These are phyloP conservation scores for Charaxes varanes DNA, from an alignment of 1,140 invertebrate species.

Conservation along the genomic window DNA sequence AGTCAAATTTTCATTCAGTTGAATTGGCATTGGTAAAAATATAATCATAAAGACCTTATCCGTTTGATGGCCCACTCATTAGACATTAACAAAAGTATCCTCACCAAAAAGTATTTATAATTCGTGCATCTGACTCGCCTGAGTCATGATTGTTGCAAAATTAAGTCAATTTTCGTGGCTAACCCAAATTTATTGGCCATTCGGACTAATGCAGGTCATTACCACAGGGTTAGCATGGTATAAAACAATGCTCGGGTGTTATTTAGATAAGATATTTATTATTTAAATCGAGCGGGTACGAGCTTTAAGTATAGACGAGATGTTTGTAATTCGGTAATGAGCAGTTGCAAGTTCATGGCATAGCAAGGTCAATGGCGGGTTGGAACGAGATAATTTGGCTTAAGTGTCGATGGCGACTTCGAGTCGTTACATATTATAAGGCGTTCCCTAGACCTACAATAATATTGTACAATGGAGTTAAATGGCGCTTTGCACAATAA, in stretches of 20 bases:
- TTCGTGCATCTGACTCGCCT: constrained; percentile 48
- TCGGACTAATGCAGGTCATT: constrained; percentile 60
- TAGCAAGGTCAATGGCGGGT: constrained; percentile 49
- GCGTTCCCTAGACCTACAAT: too few relatives aligned
- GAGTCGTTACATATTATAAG: too few relatives aligned
- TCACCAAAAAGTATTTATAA: constrained; percentile 45
- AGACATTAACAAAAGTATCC: too few relatives aligned
- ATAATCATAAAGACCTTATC: too few relatives aligned
- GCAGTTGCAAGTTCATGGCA: constrained; percentile 47
- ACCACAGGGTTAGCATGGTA: constrained; percentile 32
- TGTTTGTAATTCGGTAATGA: constrained; percentile 68
- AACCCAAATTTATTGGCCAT: constrained; percentile 68
- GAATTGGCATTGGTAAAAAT: too few relatives aligned
- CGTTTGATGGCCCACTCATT: too few relatives aligned
- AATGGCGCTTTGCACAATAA: too few relatives aligned
- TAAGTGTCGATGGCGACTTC: constrained; percentile 25
- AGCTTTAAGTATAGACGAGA: constrained; percentile 61
- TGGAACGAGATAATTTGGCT: constrained; percentile 47
- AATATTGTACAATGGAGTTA: too few relatives aligned
- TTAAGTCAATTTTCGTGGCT: constrained; percentile 59
- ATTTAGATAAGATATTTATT: constrained; percentile 71
- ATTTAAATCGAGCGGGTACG: constrained; percentile 56
- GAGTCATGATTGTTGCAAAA: constrained; percentile 56
- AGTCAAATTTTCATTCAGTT: too few relatives aligned
- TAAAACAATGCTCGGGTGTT: constrained; percentile 58